Conservation (phyloP, 1,140 invertebrate genomes). For the Drosophila sechellia region DNA sequence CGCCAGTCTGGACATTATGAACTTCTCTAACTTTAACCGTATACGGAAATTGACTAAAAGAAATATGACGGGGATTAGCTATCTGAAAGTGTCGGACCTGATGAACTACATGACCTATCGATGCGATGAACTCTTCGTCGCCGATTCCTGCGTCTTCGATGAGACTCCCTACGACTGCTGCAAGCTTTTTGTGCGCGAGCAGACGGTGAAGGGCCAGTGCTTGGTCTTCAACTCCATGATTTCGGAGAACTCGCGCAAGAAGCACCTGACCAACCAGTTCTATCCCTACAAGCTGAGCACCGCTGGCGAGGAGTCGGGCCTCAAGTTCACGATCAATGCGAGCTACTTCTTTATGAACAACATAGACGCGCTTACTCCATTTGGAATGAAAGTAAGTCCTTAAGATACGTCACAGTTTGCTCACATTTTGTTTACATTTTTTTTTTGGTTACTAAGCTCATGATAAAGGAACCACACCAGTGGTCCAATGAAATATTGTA, state of each 20-base stretch:
- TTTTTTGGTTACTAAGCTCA: conserved; percentile 31
- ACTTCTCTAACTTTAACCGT: conserved; percentile 44
- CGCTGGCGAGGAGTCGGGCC: conserved; percentile 62
- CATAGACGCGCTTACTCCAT: conserved; percentile 9
- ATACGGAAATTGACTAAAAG: conserved; percentile 10
- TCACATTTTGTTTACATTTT: too few relatives aligned
- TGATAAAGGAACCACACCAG: conserved; percentile 64
- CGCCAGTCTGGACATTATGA: conserved; percentile 38
- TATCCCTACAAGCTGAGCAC: conserved; percentile 64
- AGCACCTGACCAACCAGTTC: conserved; percentile 51
- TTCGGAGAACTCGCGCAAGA: conserved; percentile 65
- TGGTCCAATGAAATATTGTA: conserved; percentile 52
- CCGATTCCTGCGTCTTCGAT: conserved; percentile 62
- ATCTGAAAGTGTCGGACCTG: conserved; percentile 28
- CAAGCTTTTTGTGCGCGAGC: conserved; percentile 61
- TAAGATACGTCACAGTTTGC: too few relatives aligned
- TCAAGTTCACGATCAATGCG: conserved; percentile 48
- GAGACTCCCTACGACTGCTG: conserved; percentile 66
- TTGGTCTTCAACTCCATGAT: conserved; percentile 75
- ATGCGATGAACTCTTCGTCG: conserved; percentile 67
- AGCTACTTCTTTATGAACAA: conserved; percentile 33
- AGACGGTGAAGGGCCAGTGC: conserved; percentile 63
- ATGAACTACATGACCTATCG: conserved; percentile 63
- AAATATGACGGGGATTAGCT: conserved; percentile 8
- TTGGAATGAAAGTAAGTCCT: conserved; percentile 53